Percentiles rank a stretch among this genome's conserved stretches.
phyloP scores from a whole-genome alignment of 2,888 invertebrate species.

The Artemia sp. region DNA sequence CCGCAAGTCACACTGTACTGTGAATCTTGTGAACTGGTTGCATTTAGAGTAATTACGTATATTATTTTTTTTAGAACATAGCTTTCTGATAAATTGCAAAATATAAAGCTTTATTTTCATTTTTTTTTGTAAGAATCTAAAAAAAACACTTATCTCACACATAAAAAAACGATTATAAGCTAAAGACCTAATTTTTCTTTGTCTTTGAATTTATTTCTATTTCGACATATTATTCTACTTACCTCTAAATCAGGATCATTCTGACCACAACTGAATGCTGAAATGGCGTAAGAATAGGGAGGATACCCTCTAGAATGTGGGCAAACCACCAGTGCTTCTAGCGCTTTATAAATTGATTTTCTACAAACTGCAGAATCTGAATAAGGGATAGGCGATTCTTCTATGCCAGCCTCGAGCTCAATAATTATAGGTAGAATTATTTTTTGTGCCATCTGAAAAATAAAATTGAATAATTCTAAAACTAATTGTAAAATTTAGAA shows the following conservation, averaged over 20 bases:
- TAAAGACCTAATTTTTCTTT: too few species aligned
- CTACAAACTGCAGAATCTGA: conserved; percentile 16
- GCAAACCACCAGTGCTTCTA: conserved; percentile 19
- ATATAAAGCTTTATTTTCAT: too few species aligned
- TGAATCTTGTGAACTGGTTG: too few species aligned
- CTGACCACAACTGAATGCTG: conserved; percentile 17
- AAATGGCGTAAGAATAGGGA: conserved; percentile 19
- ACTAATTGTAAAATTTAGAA: too few species aligned
- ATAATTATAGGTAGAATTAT: conserved; percentile 16
- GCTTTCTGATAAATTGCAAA: too few species aligned
- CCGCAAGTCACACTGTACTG: too few species aligned
- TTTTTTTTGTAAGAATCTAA: too few species aligned
- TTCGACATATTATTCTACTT: background rate
- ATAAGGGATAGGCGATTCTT: conserved; percentile 6
- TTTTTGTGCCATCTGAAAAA: conserved; percentile 18
- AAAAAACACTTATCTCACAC: too few species aligned
- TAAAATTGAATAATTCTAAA: background rate
- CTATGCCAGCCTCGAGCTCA: conserved; percentile 17
- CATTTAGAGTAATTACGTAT: too few species aligned
- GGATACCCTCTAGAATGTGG: conserved; percentile 19
- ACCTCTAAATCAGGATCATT: conserved; percentile 21
- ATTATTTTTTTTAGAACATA: too few species aligned
- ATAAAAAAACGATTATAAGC: too few species aligned
- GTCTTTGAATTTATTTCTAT: too few species aligned
- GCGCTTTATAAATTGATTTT: conserved; percentile 9